Evolutionary conservation across 1,140 invertebrate genomes (phyloP).

Genomic region (Cotesia typhae): DNA sequence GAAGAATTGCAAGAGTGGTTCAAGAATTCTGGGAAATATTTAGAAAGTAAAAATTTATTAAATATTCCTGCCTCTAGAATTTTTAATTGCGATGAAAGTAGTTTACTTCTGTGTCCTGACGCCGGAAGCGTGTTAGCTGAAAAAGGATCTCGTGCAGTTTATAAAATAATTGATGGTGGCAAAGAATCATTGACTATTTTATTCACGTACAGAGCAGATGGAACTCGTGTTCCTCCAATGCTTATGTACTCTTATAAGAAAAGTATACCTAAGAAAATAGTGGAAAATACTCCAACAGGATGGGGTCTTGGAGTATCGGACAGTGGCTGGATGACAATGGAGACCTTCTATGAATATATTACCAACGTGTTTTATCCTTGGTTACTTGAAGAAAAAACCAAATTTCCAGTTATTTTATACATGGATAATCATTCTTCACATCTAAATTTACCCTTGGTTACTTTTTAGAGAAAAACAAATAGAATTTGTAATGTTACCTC

Average conservation of each 20-base stretch:
- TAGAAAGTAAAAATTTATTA: neutral
- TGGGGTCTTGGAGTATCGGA: too few species aligned
- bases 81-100: constrained; percentile 54
- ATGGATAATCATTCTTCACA: too few species aligned
- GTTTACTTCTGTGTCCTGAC: constrained; percentile 50
- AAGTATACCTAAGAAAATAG: too few species aligned
- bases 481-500: too few species aligned
- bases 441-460: too few species aligned
- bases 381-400: too few species aligned
- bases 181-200: constrained; percentile 47
- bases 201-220: constrained; percentile 43
- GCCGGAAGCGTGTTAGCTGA: constrained; percentile 44
- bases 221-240: constrained; percentile 42
- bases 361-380: too few species aligned
- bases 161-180: constrained; percentile 44
- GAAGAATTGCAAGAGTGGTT: neutral
- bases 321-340: too few species aligned
- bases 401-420: too few species aligned
- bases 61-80: constrained; percentile 29
- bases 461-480: too few species aligned
- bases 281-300: too few species aligned
- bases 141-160: constrained; percentile 52
- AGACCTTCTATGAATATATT: too few species aligned
- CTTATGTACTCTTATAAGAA: constrained; percentile 43
- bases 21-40: neutral